Conservation (phyloP, 2,888 invertebrate species). For the Helicoverpa assulta region DNA sequence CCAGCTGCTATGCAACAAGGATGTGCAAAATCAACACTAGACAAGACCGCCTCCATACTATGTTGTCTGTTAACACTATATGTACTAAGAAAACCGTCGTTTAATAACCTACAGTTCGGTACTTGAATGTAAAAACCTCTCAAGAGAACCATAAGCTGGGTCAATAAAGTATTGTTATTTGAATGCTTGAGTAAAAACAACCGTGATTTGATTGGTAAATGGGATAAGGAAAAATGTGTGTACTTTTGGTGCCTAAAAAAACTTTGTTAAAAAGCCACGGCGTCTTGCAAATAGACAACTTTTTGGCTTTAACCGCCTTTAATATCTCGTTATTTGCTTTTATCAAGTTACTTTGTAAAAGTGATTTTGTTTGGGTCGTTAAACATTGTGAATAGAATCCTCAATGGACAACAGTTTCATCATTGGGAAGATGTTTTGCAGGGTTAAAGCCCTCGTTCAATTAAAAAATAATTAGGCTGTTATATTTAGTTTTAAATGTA, state of each 20-base stretch:
- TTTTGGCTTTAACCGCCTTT: conserved; percentile 47
- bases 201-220: conserved; percentile 30
- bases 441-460: conserved; percentile 14
- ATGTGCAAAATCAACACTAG: conserved; percentile 81
- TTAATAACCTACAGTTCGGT: conserved; percentile 70
- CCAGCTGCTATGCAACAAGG: conserved; percentile 89
- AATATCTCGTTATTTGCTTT: conserved; percentile 56
- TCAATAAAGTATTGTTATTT: conserved; percentile 50
- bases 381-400: conserved; percentile 37
- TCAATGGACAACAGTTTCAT: conserved; percentile 41
- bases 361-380: conserved; percentile 56
- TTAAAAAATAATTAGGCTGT: conserved; percentile 16
- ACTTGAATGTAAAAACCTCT: conserved; percentile 72
- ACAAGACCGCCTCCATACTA: conserved; percentile 75
- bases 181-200: conserved; percentile 33
- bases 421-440: conserved; percentile 7
- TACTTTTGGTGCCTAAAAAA: conserved; percentile 44
- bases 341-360: conserved; percentile 52
- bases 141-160: conserved; percentile 26
- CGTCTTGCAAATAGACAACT: conserved; percentile 42
- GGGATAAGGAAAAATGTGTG: conserved; percentile 27
- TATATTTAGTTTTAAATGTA: conserved; percentile 10
- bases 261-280: conserved; percentile 37
- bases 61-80: conserved; percentile 74
- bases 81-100: conserved; percentile 69